Percentiles rank a stretch among this genome's conserved stretches.
These are phyloP conservation scores for Lagopus leucura DNA, from an alignment of 2,113 vertebrate genomes.

Conservation along the genomic window DNA sequence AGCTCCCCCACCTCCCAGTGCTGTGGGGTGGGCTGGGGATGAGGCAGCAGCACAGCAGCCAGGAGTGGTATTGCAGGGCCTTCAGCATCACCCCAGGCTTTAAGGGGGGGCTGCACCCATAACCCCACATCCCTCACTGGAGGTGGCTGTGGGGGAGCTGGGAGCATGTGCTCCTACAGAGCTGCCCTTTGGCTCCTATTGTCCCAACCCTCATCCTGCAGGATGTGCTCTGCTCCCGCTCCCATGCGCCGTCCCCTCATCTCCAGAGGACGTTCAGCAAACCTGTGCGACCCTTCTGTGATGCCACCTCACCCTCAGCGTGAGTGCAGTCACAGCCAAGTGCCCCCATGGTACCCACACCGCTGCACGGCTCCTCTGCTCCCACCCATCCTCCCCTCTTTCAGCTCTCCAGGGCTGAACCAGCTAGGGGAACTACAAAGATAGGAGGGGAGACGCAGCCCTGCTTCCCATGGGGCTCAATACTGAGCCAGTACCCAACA, in stretches of 20 bases:
- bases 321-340: background rate
- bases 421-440: background rate
- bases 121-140: background rate
- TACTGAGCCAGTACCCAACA: background rate
- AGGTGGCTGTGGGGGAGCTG: background rate
- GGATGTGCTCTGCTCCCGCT: background rate
- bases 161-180: background rate
- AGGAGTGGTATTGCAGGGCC: rapidly evolving
- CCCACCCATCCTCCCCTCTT: background rate
- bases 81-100: background rate
- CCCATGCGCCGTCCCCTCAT: background rate
- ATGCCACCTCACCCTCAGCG: rapidly evolving
- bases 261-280: background rate
- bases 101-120: rapidly evolving
- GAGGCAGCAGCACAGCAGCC: background rate
- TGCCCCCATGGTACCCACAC: rapidly evolving
- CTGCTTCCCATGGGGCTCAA: rapidly evolving
- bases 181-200: rapidly evolving
- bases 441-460: background rate
- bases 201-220: rapidly evolving
- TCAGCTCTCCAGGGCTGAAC: background rate
- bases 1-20: rapidly evolving
- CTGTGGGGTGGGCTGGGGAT: background rate
- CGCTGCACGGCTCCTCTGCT: rapidly evolving
- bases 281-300: too few relatives aligned